These are phyloP conservation scores for Kryptolebias marmoratus DNA, from an alignment of 2,113 vertebrate genomes.

Conservation along the genomic window DNA sequence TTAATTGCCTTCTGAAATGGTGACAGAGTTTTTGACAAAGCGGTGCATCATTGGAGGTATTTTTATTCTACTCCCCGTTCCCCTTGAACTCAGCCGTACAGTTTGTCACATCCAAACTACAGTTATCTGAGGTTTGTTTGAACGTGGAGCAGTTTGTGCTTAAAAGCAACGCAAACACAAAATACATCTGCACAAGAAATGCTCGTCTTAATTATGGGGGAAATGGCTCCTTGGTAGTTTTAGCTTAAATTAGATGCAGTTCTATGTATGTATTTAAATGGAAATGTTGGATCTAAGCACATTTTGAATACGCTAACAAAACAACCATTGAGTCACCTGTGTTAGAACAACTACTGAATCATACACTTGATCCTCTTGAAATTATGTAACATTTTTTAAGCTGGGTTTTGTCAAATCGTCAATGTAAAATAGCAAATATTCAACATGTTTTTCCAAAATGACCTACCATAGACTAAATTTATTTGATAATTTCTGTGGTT, in stretches of 20 bases:
- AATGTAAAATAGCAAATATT: not conserved
- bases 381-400: not conserved
- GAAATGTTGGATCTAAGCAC: slow-evolving; percentile 1
- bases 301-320: not conserved
- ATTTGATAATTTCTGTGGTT: slow-evolving; percentile 34
- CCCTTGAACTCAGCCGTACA: slow-evolving; percentile 9
- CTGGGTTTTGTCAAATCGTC: too few species aligned
- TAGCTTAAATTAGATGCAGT: not conserved
- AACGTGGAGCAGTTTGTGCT: slow-evolving; percentile 19
- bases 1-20: slow-evolving; percentile 61
- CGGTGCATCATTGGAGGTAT: slow-evolving; percentile 51
- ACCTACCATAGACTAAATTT: not conserved
- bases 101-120: slow-evolving; percentile 35
- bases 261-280: not conserved
- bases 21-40: slow-evolving; percentile 50
- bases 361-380: not conserved
- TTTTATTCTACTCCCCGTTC: slow-evolving; percentile 32
- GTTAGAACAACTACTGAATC: not conserved
- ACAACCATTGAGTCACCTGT: not conserved
- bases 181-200: not conserved
- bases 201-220: not conserved
- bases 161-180: slow-evolving; percentile 20
- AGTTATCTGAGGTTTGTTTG: slow-evolving; percentile 27
- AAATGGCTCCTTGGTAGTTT: slow-evolving; percentile 5
- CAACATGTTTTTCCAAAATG: not conserved